These are phyloP conservation scores for Oxyscelio sp. DNA, from an alignment of 2,888 invertebrate genomes.

Conservation along the genomic window DNA sequence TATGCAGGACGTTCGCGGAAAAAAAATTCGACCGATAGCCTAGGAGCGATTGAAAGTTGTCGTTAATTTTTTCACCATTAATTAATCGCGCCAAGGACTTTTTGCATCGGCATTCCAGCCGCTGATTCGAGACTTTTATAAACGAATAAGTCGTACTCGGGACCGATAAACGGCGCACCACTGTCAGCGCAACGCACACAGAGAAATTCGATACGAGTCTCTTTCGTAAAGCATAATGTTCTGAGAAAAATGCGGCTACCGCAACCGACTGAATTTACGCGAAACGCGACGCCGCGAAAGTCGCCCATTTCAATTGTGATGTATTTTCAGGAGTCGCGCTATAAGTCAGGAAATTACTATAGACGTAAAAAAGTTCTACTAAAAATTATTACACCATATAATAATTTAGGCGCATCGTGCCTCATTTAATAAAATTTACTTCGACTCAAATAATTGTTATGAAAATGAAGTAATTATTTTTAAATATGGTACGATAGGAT, in stretches of 20 bases:
- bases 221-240: slow-evolving; percentile 59
- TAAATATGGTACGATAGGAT: too few species aligned
- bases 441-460: too few species aligned
- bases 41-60: slow-evolving; percentile 81
- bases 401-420: too few species aligned
- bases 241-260: slow-evolving; percentile 44
- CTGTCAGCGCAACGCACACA: slow-evolving; percentile 40
- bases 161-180: slow-evolving; percentile 52
- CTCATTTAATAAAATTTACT: too few species aligned
- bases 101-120: slow-evolving; percentile 79
- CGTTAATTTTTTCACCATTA: slow-evolving; percentile 80
- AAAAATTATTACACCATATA: too few species aligned
- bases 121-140: slow-evolving; percentile 57
- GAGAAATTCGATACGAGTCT: slow-evolving; percentile 64
- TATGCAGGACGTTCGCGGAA: slow-evolving; percentile 50
- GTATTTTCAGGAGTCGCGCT: slow-evolving; percentile 39
- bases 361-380: too few species aligned
- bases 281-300: slow-evolving; percentile 46
- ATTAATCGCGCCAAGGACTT: slow-evolving; percentile 81
- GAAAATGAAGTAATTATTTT: too few species aligned
- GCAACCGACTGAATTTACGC: slow-evolving; percentile 47
- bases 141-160: slow-evolving; percentile 55
- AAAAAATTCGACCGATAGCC: slow-evolving; percentile 66
- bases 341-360: slow-evolving; percentile 48
- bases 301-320: slow-evolving; percentile 50